These are phyloP conservation scores for Lasioglossum malachurum DNA, from an alignment of 2,888 invertebrate species.

Conservation along the genomic window DNA sequence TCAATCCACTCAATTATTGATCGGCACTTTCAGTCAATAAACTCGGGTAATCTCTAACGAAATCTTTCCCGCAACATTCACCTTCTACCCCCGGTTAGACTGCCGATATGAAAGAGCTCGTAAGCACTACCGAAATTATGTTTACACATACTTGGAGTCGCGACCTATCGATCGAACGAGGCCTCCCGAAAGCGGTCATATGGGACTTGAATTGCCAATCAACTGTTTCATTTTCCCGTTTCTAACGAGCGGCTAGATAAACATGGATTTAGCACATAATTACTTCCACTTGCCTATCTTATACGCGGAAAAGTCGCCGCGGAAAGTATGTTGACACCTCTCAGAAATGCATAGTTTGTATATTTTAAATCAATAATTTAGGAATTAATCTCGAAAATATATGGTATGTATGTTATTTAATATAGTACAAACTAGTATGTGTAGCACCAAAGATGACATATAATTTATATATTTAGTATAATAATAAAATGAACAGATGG, in stretches of 20 bases:
- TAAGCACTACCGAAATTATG: slow-evolving; percentile 72
- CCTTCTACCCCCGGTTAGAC: neutral
- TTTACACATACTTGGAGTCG: slow-evolving; percentile 67
- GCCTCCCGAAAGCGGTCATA: slow-evolving; percentile 19
- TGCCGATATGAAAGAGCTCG: slow-evolving; percentile 52
- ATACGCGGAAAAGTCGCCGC: too few relatives aligned
- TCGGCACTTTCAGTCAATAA: slow-evolving; percentile 24
- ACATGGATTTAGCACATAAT: neutral
- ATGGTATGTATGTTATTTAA: too few relatives aligned
- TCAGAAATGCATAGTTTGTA: too few relatives aligned
- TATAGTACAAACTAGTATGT: too few relatives aligned
- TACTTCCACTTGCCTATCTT: neutral
- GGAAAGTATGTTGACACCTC: too few relatives aligned
- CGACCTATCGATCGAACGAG: slow-evolving; percentile 65
- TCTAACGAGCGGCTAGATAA: neutral
- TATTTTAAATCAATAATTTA: too few relatives aligned
- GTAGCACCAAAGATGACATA: too few relatives aligned
- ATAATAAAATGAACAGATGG: too few relatives aligned
- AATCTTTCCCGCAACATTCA: slow-evolving; percentile 34
- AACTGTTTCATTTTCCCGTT: neutral
- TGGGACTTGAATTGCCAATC: slow-evolving; percentile 21
- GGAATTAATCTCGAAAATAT: too few relatives aligned
- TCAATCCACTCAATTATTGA: slow-evolving; percentile 62
- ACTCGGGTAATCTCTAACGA: slow-evolving; percentile 46
- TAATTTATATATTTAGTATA: too few relatives aligned